A percentile compares a stretch with the other conserved stretches of the same genome.
These are phyloP conservation scores for Pseudomyrmex concolor DNA, from an alignment of 1,140 invertebrate species.

Conservation along the genomic window DNA sequence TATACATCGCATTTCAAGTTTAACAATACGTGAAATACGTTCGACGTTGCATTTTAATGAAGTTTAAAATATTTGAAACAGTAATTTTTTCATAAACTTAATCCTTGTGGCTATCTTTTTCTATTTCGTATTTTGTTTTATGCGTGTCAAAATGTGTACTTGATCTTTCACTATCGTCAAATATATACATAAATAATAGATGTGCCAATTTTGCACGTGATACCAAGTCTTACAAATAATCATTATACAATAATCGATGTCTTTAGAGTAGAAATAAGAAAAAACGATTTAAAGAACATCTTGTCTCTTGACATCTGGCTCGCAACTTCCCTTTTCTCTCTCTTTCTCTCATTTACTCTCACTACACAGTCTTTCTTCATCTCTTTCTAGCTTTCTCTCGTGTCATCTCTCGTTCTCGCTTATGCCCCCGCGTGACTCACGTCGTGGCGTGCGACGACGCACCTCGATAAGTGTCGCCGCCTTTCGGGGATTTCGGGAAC, in stretches of 20 bases:
- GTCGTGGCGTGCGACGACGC: slow-evolving; percentile 71
- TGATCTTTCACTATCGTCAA: neutral
- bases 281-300: slow-evolving; percentile 5
- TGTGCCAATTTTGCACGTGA: too few relatives aligned
- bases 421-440: slow-evolving; percentile 81
- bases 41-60: neutral
- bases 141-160: neutral
- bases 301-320: slow-evolving; percentile 47
- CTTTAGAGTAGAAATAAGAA: slow-evolving; percentile 12
- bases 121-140: neutral
- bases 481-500: slow-evolving; percentile 83
- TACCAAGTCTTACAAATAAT: slow-evolving; percentile 1
- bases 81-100: neutral
- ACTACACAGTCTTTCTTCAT: neutral
- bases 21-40: neutral
- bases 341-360: slow-evolving; percentile 42
- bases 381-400: slow-evolving; percentile 20
- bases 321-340: slow-evolving; percentile 35
- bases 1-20: slow-evolving; percentile 7
- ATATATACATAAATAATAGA: too few relatives aligned
- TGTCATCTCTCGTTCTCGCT: slow-evolving; percentile 42
- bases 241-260: neutral
- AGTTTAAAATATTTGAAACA: neutral
- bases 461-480: slow-evolving; percentile 81
- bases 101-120: neutral